phyloP scores from a whole-genome alignment of 2,888 invertebrate genomes.

The Choreutis nemorana region DNA sequence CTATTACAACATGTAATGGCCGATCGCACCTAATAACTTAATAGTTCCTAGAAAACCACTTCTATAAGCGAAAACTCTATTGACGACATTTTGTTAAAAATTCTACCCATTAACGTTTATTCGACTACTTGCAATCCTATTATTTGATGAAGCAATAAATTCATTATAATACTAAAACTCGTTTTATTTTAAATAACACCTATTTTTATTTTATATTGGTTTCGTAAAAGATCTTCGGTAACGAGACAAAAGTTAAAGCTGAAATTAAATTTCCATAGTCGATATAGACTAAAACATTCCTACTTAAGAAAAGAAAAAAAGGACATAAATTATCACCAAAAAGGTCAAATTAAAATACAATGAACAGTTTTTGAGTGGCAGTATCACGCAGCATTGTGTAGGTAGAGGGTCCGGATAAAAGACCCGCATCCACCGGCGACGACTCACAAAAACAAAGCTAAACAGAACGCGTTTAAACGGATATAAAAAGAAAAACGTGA shows the following conservation, averaged over 20 bases:
- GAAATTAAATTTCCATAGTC: no score
- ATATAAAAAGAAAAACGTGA: constrained; percentile 63
- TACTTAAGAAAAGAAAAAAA: constrained; percentile 29
- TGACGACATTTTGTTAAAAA: no score
- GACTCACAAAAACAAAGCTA: constrained; percentile 62
- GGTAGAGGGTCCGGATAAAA: constrained; percentile 58
- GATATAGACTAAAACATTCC: no score
- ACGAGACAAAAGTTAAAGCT: constrained; percentile 8
- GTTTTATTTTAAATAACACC: no score
- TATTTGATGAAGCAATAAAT: no score
- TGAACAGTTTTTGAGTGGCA: constrained; percentile 66
- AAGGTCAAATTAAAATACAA: constrained; percentile 68
- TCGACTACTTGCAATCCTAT: no score
- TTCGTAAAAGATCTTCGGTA: no score
- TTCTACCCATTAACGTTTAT: no score
- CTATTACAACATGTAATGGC: constrained; percentile 33
- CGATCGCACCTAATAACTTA: constrained; percentile 50
- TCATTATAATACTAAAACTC: no score
- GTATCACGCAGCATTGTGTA: constrained; percentile 64
- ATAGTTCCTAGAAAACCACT: constrained; percentile 35
- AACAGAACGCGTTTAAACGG: constrained; percentile 64
- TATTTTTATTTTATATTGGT: no score
- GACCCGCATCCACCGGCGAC: constrained; percentile 48
- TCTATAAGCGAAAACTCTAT: no score
- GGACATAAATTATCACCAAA: constrained; percentile 64